Base-by-base conservation (phyloP, 64 coral and sea anemone species). In the Dendrophyllia cribrosa region DNA sequence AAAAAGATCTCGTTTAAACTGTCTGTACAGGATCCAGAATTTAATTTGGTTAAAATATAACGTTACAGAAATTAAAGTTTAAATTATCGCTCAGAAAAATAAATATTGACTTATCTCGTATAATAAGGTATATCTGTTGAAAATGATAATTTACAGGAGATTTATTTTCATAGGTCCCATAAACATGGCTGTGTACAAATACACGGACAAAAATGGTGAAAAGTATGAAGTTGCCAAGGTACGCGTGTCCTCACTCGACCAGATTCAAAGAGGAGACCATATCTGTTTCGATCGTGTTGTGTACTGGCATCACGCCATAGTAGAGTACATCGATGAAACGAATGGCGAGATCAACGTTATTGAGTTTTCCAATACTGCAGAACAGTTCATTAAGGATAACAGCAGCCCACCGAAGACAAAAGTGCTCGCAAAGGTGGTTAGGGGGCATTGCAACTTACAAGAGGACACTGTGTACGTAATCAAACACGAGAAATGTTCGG, bases 271-370 rank as follows among this genome's bases (percentile, higher is more conserved):
- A 9, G 89, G 89, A 48, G 79, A 84, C 14, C 78, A 91, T 25
- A 91, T 91, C 67, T 58, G 25, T 52, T 64, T 74, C 12, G 25
- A 91, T 83, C 68, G 78, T 8, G 0, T 25, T 34, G 11, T 43
- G 6, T 91, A 91, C 65, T 74, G 76, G 92, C 92, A 88, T 52
- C 92, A 93, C 55, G 86, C 77, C 51, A 88, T 94, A 82, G 86
- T 89, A 82, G 77, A 89, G 45, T 20, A 77, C 43, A 66, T 74
- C 50, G 76, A 94, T 58, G 14, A 59, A 23, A 52, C 43, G 24
- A 59, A 75, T 5, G 17, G 53, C 53, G 14, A 19, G 6, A n/a
- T 89, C 58, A 69, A 88, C 43, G 76, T 89, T 25, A 94, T 89
- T 58, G 85, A 94, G 72, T 94, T 89, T 62, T 63, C 64, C 20